These are phyloP conservation scores for Tauraco erythrolophus DNA, from an alignment of 2,113 vertebrate genomes.

Conservation along the genomic window DNA sequence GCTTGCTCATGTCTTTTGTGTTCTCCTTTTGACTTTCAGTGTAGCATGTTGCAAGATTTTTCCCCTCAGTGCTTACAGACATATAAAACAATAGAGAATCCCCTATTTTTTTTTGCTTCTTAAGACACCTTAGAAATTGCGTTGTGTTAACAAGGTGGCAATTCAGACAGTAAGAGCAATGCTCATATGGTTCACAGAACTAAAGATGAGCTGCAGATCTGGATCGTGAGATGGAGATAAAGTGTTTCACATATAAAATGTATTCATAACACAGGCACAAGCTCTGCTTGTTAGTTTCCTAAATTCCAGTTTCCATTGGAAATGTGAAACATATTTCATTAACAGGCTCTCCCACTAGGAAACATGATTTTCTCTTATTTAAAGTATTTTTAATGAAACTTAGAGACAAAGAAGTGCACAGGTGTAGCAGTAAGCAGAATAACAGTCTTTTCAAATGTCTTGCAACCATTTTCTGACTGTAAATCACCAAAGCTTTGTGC, in stretches of 20 bases:
- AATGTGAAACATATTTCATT: conserved; percentile 39
- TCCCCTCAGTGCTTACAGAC: not conserved
- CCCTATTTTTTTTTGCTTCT: not conserved
- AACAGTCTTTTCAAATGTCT: conserved; percentile 23
- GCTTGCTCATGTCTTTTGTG: not conserved
- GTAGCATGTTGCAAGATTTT: not conserved
- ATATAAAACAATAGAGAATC: not conserved
- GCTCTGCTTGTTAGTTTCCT: conserved; percentile 30
- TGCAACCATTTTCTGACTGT: conserved; percentile 45
- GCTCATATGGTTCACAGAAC: not conserved
- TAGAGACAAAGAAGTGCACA: conserved; percentile 52
- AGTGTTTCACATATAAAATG: conserved; percentile 14
- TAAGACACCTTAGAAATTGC: not conserved
- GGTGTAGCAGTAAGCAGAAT: conserved; percentile 60
- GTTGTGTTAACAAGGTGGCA: not conserved
- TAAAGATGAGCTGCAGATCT: not conserved
- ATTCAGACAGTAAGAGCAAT: not conserved
- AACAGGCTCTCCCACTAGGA: conserved; percentile 37
- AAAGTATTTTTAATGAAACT: conserved; percentile 55
- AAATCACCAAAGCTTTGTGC: conserved; percentile 47
- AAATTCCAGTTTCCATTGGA: conserved; percentile 57
- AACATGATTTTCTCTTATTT: conserved; percentile 58
- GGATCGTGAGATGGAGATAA: not conserved
- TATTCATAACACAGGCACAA: conserved; percentile 26
- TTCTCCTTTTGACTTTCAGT: not conserved